Conservation (phyloP, 2,797 vertebrate species). For the Odontamblyopus lacepedii region DNA sequence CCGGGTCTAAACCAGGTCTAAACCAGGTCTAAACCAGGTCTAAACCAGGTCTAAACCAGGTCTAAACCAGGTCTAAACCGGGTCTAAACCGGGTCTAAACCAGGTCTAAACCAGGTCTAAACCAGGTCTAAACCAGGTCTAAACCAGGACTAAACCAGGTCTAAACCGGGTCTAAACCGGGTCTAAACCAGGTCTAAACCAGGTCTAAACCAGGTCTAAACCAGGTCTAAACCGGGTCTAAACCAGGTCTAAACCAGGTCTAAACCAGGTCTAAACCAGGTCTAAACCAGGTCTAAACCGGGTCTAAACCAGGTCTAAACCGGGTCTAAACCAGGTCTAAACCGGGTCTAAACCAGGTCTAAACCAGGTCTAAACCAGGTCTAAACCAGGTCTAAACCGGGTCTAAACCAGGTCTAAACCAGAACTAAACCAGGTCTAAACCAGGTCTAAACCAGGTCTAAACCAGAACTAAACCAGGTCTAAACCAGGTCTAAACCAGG, state of each 20-base stretch:
- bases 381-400: slow-evolving; percentile 36
- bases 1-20: background rate
- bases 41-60: slow-evolving; percentile 58
- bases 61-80: slow-evolving; percentile 58
- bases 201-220: background rate
- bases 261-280: background rate
- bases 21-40: slow-evolving; percentile 75
- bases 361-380: slow-evolving; percentile 68
- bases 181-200: background rate
- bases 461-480: background rate
- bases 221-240: background rate
- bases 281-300: background rate
- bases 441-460: slow-evolving; percentile 83
- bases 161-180: background rate
- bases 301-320: background rate
- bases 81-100: slow-evolving; percentile 30
- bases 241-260: background rate
- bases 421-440: background rate
- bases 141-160: background rate
- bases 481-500: slow-evolving; percentile 58
- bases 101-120: slow-evolving; percentile 63
- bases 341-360: background rate
- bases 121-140: background rate
- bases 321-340: slow-evolving; percentile 75
- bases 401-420: slow-evolving; percentile 74